Evolutionary conservation across 2,888 invertebrate genomes (phyloP), one percentile per base, ranked within the genome.

Genomic region (Acleris literana): DNA sequence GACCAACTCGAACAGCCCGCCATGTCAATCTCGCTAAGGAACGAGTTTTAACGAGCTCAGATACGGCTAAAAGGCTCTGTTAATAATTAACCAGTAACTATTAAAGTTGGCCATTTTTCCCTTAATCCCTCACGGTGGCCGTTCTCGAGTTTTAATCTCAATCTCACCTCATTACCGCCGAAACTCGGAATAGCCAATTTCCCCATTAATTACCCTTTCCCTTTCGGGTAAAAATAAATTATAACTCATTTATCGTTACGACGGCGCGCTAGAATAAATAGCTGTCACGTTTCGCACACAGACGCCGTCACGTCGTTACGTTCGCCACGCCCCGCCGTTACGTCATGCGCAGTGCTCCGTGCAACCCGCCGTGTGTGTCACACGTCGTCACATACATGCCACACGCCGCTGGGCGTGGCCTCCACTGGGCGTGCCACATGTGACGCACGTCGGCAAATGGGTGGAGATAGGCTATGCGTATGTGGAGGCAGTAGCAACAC

Each of bases 171-270:
- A 92, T 91, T 91, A 90, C 88, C 83, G 84, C 87, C 84, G 85
- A 92, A 91, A 87, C 88, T 89, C 83, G 86, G 90, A 90, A 91
- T 88, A 90, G 92, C 88, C 92, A 92, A 92, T 92, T 91, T 85
- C 84, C 80, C 82, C 91, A 92, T 92, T 92, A 92, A 92, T 91
- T 92, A 86, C 89, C 87, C 88, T 86, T 85, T 88, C 88, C 86
- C 88, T 90, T 90, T 85, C 85, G 84, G 83, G 92, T 89, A 91
- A 92, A 92, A 92, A 92, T 91, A 91, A 92, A 92, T 92, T 90
- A 88, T 91, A 90, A 92, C 85, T 88, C 91, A 91, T 92, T 92
- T 92, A 91, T 92, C 86, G 88, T 88, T 76, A 80, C 78, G 80
- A 77, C 73, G 75, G 74, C 76, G 80, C 79, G 81, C 81, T 75